A percentile compares a stretch with the other conserved stretches of the same genome.
Evolutionary conservation across 2,888 invertebrate genomes (phyloP).

Genomic region (Andrena camellia): DNA sequence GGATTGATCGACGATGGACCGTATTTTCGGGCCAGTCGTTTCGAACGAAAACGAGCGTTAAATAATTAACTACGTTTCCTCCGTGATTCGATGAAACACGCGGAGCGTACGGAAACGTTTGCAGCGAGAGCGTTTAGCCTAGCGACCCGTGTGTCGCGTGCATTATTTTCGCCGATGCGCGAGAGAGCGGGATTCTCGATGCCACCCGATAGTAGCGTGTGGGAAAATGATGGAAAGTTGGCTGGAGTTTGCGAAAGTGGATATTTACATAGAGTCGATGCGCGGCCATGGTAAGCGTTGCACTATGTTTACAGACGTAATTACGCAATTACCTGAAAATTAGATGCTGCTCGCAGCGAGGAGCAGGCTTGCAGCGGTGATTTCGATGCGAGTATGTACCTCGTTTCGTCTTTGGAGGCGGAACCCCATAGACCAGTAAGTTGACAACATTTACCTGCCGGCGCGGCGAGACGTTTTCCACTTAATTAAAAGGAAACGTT

Average conservation of each 20-base stretch:
- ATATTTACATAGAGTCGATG: not conserved
- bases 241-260: not conserved
- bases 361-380: no score
- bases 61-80: not conserved
- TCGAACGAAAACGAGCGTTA: not conserved
- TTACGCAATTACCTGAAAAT: no score
- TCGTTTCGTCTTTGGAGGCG: no score
- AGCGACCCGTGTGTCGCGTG: not conserved
- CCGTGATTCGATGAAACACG: not conserved
- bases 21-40: not conserved
- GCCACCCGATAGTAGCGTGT: not conserved
- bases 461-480: not conserved
- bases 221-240: not conserved
- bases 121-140: not conserved
- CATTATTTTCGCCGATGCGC: not conserved
- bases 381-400: no score
- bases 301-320: no score
- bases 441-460: not conserved
- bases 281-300: no score
- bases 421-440: no score
- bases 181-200: not conserved
- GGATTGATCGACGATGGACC: not conserved
- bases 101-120: not conserved
- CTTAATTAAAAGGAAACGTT: conserved; percentile 10
- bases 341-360: no score